Conservation (phyloP, 2,888 invertebrate genomes). For the Embidobia sp. region DNA sequence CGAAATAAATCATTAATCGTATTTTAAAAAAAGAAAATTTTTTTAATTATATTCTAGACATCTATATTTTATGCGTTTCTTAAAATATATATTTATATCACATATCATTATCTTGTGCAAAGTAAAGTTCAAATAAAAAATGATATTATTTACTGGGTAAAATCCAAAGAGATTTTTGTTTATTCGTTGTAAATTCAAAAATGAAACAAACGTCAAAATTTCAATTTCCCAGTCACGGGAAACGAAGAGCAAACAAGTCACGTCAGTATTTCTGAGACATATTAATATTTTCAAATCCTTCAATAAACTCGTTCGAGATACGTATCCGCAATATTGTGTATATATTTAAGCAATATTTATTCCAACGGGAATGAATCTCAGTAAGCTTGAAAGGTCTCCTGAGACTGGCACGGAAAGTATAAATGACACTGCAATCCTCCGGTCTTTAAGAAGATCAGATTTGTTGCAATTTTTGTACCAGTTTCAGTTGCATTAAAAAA, state of each 20-base stretch:
- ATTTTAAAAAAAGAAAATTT: too few species aligned
- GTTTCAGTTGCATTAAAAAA: too few species aligned
- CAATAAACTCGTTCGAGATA: constrained; percentile 16
- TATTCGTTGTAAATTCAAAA: constrained; percentile 1
- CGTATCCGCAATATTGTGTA: constrained; percentile 25
- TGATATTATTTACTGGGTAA: too few species aligned
- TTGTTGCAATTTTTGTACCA: too few species aligned
- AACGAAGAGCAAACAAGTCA: constrained; percentile 11
- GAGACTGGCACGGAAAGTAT: not conserved
- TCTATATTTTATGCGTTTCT: too few species aligned
- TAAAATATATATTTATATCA: too few species aligned
- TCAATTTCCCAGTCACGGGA: constrained; percentile 12
- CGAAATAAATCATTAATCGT: too few species aligned
- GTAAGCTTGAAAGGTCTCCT: constrained; percentile 9
- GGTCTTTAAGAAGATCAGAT: too few species aligned
- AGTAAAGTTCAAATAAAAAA: too few species aligned
- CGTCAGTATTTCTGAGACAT: constrained; percentile 6
- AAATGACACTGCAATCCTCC: constrained; percentile 3
- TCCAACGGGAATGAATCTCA: constrained; percentile 5
- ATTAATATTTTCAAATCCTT: constrained; percentile 1
- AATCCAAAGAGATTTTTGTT: too few species aligned
- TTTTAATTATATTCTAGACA: too few species aligned
- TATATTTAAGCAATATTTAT: constrained; percentile 21
- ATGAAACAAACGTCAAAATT: constrained; percentile 9
- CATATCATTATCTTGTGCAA: too few species aligned